These are phyloP conservation scores for Drosophila azteca DNA, from an alignment of 1,140 invertebrate species.

Conservation along the genomic window DNA sequence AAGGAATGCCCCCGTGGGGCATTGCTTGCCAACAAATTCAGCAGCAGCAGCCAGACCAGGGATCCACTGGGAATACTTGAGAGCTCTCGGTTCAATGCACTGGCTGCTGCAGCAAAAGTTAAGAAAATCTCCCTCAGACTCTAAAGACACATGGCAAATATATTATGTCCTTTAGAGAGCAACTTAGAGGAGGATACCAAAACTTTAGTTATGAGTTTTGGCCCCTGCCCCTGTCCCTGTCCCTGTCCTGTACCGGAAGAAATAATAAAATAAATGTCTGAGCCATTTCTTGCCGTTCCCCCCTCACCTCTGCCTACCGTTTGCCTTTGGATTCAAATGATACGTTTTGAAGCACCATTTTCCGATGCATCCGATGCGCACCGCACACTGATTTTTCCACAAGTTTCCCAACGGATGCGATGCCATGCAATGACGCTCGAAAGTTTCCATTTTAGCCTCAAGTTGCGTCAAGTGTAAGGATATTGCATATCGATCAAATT, in stretches of 20 bases:
- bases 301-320: background rate
- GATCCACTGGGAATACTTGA: no score
- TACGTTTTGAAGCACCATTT: slow-evolving; percentile 47
- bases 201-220: slow-evolving; percentile 45
- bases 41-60: slow-evolving; percentile 1
- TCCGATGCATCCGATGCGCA: slow-evolving; percentile 48
- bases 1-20: slow-evolving; percentile 27
- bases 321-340: slow-evolving; percentile 54
- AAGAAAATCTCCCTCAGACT: slow-evolving; percentile 70
- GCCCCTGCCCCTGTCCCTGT: no score
- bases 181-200: slow-evolving; percentile 48
- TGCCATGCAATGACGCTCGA: slow-evolving; percentile 13
- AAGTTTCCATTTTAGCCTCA: slow-evolving; percentile 41
- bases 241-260: slow-evolving; percentile 4
- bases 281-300: slow-evolving; percentile 20
- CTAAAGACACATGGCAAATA: slow-evolving; percentile 46
- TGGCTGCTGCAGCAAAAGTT: slow-evolving; percentile 55
- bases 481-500: slow-evolving; percentile 45
- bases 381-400: slow-evolving; percentile 36
- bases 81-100: slow-evolving; percentile 67
- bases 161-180: slow-evolving; percentile 63
- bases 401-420: slow-evolving; percentile 56
- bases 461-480: slow-evolving; percentile 26
- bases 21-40: slow-evolving; percentile 65
- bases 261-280: slow-evolving; percentile 60